Base-by-base conservation (phyloP, 2,113 vertebrate species). In the Mirounga angustirostris region DNA sequence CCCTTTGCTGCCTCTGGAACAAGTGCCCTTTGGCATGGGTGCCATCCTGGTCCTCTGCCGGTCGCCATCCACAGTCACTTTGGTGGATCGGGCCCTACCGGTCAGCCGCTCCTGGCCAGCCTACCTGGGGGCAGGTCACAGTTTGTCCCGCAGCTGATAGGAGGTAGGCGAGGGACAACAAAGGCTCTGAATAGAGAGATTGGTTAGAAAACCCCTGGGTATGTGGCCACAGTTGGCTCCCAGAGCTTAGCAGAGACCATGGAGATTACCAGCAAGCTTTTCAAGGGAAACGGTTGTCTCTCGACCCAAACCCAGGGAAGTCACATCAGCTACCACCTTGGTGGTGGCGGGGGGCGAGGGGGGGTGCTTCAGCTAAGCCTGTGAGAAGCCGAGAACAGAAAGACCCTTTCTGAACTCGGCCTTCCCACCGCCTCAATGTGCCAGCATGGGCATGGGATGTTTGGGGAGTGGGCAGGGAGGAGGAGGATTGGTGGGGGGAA, bases 271-370 rank as follows among this genome's bases (percentile, higher is more conserved):
- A 73, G 59, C 28, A 78, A 92, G 19, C n/a, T 81, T 54, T 90
- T 50, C 56, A 67, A 85, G 28, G 22, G 33, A 67, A 84, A 65
- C 16, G 4, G 24, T 50, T 69, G 6, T 30, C 28, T 74, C 73
- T 61, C 19, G 40, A 63, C 79, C 54, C 56, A 89, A 63, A 65
- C n/a, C 36, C 43, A 59, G 50, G 50, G n/a, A 80, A 43, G n/a
- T 85, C 56, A 50, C 59, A 59, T 40, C 46, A 50, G 26, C n/a
- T 91, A 5, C 59, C 22, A 74, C 13, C 22, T 36, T 8, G 0
- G 6, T 2, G 13, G 52, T 9, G 24, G 50, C 5, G 13, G 36
- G 7, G 11, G 0, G 28, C 56, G 12, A 11, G 0, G 4, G 19
- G 3, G 2, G 3, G 28, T 2, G 30, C 67, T 91, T 82, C 43